phyloP scores from a whole-genome alignment of 92 coral and sea anemone genomes.

The Nematostella vectensis region DNA sequence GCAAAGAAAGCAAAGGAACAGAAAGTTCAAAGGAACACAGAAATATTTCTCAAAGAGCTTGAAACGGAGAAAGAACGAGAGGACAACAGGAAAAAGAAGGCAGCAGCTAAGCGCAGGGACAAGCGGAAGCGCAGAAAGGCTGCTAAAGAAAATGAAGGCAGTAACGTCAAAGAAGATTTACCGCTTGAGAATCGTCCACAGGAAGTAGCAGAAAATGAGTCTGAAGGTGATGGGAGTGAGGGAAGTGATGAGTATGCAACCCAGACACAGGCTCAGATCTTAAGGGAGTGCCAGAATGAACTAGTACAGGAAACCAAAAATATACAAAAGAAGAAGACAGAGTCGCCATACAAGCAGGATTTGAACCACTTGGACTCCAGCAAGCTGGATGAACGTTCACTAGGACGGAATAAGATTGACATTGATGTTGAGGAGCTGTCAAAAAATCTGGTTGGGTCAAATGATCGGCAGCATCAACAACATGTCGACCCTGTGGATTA shows the following conservation, averaged over 20 bases:
- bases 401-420: slow-evolving; percentile 14
- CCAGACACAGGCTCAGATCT: background rate
- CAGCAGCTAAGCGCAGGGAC: slow-evolving; percentile 93
- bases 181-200: slow-evolving; percentile 94
- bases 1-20: slow-evolving; percentile 98
- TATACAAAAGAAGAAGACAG: background rate
- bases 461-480: slow-evolving; percentile 32
- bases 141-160: slow-evolving; percentile 67
- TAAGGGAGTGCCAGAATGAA: slow-evolving; percentile 1
- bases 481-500: slow-evolving; percentile 23
- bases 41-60: slow-evolving; percentile 85
- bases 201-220: slow-evolving; percentile 45
- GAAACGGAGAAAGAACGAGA: slow-evolving; percentile 92
- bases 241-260: slow-evolving; percentile 44
- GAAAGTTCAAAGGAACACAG: slow-evolving; percentile 85
- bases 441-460: slow-evolving; percentile 23
- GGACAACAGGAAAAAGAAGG: slow-evolving; percentile 87
- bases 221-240: slow-evolving; percentile 50
- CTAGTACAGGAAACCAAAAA: background rate
- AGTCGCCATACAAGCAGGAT: background rate
- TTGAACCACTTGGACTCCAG: slow-evolving; percentile 5
- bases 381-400: slow-evolving; percentile 9
- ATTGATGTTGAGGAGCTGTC: slow-evolving; percentile 19
- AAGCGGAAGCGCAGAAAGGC: slow-evolving; percentile 84
- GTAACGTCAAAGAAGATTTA: slow-evolving; percentile 47